Evolutionary conservation across 2,888 invertebrate genomes (phyloP), one percentile per base, ranked within the genome.

Genomic region (Cryptocephalus primarius): DNA sequence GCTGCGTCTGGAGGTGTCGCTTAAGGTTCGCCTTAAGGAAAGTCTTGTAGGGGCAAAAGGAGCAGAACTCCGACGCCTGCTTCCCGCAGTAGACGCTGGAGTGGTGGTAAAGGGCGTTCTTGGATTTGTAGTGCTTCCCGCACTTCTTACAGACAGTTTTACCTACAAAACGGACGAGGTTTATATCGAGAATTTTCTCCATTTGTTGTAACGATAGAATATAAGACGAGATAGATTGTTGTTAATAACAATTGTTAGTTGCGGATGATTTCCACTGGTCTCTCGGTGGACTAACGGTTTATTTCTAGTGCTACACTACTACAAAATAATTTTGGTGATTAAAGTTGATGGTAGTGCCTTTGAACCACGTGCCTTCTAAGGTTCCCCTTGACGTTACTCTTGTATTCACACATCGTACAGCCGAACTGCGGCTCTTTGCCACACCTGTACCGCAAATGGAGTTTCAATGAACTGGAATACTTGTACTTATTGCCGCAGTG

Each of bases 391-490:
- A 33, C 39, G 13, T 48, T 48, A 8, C 40, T 40, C 32, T 38
- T 48, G 41, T 40, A 48, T 9, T n/a, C n/a, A 9, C 48, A 48
- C 12, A 45, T 43, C 14, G 22, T 33, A 31, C 57, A 57, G 2
- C 39, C 12, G 34, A 55, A 56, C 34, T 53, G 51, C 8, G 54
- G 54, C 33, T 51, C 52, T 36, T 48, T 50, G 1, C 52, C 54
- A 11, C 55, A 57, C 11, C 53, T 52, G 36, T 51, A 52, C 14
- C 42, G 47, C 4, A 79, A 70, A 63, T 86, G 86, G 59, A 84
- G 76, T 61, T 80, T 75, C 59, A 85, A 76, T 22, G 83, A 82
- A 31, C 22, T 9, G 22, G 31, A 22, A 40, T 31, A 31, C 31
- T n/a, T 40, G n/a, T 40, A 40, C 6, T 12, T 31, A 31, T 31